Conservation (phyloP, 2,888 invertebrate genomes). For the Catocala fraxini region DNA sequence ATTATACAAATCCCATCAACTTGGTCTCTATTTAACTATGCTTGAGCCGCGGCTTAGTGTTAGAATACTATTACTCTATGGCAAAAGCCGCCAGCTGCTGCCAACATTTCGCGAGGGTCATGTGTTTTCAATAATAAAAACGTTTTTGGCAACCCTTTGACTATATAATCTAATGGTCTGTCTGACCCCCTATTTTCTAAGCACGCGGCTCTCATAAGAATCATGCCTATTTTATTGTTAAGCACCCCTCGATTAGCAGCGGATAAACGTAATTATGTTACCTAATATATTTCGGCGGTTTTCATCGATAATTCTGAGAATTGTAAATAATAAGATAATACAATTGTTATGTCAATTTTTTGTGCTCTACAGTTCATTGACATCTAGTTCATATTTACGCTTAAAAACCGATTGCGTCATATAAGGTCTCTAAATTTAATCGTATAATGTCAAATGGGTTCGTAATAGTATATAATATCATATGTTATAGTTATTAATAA, state of each 20-base stretch:
- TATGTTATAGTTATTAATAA: slow-evolving; percentile 18
- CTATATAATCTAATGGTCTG: slow-evolving; percentile 64
- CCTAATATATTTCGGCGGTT: slow-evolving; percentile 35
- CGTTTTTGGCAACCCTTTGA: slow-evolving; percentile 83
- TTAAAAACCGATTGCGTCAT: slow-evolving; percentile 56
- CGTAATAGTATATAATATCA: slow-evolving; percentile 18
- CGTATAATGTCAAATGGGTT: slow-evolving; percentile 58
- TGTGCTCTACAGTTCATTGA: slow-evolving; percentile 65
- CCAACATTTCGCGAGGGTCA: slow-evolving; percentile 66
- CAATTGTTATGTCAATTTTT: slow-evolving; percentile 39
- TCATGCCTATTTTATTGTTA: slow-evolving; percentile 60
- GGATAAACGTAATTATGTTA: slow-evolving; percentile 42
- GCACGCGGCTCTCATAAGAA: slow-evolving; percentile 58
- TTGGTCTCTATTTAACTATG: slow-evolving; percentile 53
- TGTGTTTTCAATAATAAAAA: slow-evolving; percentile 70
- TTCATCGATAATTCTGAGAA: slow-evolving; percentile 32
- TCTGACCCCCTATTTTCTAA: slow-evolving; percentile 70
- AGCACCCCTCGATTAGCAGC: slow-evolving; percentile 49
- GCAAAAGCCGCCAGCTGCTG: slow-evolving; percentile 71
- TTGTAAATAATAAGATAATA: slow-evolving; percentile 18
- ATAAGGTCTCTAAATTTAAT: slow-evolving; percentile 64
- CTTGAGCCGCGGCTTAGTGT: slow-evolving; percentile 62
- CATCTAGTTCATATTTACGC: slow-evolving; percentile 55
- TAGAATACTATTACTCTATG: slow-evolving; percentile 78
- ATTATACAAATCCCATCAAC: slow-evolving; percentile 70